Evolutionary conservation across 2,888 invertebrate genomes (phyloP), one percentile per base, ranked within the genome.

Genomic region (Piscicola geometra): DNA sequence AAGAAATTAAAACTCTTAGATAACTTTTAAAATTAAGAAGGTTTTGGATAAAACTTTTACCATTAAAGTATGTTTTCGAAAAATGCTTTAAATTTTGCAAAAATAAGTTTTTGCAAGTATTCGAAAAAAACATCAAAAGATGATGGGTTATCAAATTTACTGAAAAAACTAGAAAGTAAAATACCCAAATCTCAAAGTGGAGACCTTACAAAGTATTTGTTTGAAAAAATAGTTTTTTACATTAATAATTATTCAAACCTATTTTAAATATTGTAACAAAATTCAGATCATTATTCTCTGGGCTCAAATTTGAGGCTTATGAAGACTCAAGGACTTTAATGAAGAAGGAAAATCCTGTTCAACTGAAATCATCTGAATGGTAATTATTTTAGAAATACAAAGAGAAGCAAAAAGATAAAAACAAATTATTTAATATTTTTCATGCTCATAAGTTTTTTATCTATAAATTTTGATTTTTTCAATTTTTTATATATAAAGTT

Each of bases 71-170:
- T 41, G 41, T 9, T 41, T 41, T 41, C 41, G 41, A 41, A 15
- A 41, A 41, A 41, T 9, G 41, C 9, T 41, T 15, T 5, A 5
- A 41, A 15, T 41, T 41, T 41, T 41, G 41, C 15, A 9, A 15
- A 41, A 41, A 41, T 9, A 41, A 41, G 41, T 15, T 5, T 41
- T 41, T 41, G 5, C 15, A 9, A n/a, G 3, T 56, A 56, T 56
- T 56, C 60, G 5, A 56, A 56, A 56, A 56, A 56, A 18, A 25
- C 60, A 56, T 25, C 60, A 18, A 18, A 56, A 56, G n/a, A 56
- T 56, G 60, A 56, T 25, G 25, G n/a, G n/a, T 56, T 56, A 56
- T 56, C 60, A 56, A 56, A 3, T 25, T 56, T 56, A 56, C 25
- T 56, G 5, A 5, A 56, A 56, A 56, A 56, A 56, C n/a, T 56